Evolutionary conservation across 2,888 invertebrate species (phyloP), one percentile per base, ranked within the genome.

Genomic region (Phalera bucephala): DNA sequence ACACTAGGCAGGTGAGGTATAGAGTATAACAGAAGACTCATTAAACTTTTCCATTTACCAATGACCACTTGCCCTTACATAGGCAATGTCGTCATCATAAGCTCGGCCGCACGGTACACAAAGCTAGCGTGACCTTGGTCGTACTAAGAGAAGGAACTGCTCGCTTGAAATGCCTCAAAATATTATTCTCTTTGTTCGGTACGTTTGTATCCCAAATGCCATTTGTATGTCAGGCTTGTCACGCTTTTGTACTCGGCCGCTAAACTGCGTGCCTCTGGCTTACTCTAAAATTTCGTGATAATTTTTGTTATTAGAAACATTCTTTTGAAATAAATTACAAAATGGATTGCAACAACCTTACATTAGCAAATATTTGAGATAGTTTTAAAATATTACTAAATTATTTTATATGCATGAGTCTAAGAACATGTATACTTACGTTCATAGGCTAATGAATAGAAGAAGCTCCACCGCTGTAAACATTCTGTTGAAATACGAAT

Each of bases 151-250:
- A 72, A 70, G 68, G 69, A 73, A 71, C 66, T 64, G 55, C 52
- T 51, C 45, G 55, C 51, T 65, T 50, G 45, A 72, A 74, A 75
- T 63, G 52, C 64, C 63, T 69, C 58, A 56, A 64, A 68, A 69
- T 72, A 72, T n/a, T n/a, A n/a, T 72, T 70, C 57, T 74, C 79
- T 80, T 77, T 78, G 75, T 76, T 72, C 53, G 42, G 44, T 40
- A 57, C 60, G 64, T 72, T 72, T 70, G 60, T 66, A 58, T 65
- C 68, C n/a, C 60, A 77, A 80, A 80, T 80, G 72, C 64, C 76
- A 75, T 65, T 73, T 74, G 72, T 74, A 73, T 74, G 76, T 68
- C 72, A 73, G 60, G 42, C 65, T 50, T 73, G 76, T 75, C 75
- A 62, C 62, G 60, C 40, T 51, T 61, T 47, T 51, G 54, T 45